phyloP scores from a whole-genome alignment of 2,888 invertebrate species.

The Papilio gigon region DNA sequence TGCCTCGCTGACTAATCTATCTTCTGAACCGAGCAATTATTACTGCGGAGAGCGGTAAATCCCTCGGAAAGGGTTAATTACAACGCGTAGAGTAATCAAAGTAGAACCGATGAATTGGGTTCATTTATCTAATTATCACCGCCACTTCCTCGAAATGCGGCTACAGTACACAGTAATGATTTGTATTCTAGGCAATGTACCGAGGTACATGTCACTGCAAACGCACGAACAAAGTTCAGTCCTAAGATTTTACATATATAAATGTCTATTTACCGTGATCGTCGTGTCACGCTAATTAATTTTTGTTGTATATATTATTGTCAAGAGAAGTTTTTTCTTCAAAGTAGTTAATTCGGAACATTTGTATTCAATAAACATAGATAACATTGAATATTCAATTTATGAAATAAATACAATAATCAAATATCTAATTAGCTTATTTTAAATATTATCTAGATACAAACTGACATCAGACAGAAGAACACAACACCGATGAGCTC shows the following conservation, averaged over 20 bases:
- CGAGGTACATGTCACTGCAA: no score
- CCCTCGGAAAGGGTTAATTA: conserved; percentile 1
- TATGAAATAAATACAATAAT: background rate
- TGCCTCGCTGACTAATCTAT: background rate
- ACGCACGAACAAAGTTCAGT: no score
- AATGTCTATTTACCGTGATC: no score
- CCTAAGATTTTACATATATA: no score
- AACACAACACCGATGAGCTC: background rate
- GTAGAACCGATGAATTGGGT: background rate
- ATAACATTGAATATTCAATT: no score
- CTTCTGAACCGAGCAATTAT: background rate
- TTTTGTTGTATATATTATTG: no score
- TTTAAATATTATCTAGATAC: background rate
- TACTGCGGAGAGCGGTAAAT: background rate
- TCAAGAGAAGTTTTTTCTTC: no score
- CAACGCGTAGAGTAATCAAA: background rate
- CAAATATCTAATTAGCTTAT: background rate
- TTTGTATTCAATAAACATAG: no score
- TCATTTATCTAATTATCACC: background rate
- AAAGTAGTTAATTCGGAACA: no score
- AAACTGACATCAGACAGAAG: background rate
- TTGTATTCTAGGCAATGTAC: no score
- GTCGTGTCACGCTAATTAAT: no score
- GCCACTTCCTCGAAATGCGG: background rate
- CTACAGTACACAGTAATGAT: background rate